Base-by-base conservation (phyloP, 2,113 vertebrate genomes). In the Tauraco erythrolophus region DNA sequence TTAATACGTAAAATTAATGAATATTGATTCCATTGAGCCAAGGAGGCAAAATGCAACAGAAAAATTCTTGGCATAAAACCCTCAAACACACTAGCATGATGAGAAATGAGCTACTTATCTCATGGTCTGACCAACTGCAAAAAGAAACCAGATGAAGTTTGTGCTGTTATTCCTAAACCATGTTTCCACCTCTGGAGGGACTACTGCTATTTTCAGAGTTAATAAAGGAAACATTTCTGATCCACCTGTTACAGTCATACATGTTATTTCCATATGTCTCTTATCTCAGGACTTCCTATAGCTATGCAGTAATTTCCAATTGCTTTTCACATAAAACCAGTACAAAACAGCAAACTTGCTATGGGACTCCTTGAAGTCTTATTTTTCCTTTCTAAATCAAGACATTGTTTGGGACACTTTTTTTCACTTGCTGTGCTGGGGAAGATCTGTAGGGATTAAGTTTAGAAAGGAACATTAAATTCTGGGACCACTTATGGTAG, bases 1-100 rank as follows among this genome's bases (percentile, higher is more conserved):
- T 96, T 91, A 81, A 94, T 71, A 77, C 8, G 25, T 48, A 89
- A 72, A 94, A 60, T 68, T 84, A 64, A 91, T 91, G 68, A 74
- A n/a, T 50, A 80, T 5, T 41, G 3, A 87, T 58, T 86, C 21
- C 33, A 62, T 31, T 56, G 12, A 58, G 21, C 4, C 65, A 91
- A 81, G 53, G 35, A 86, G 5, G 15, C 30, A 71, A 19, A 72
- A 28, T 12, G 9, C 14, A 54, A 41, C 7, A 6, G 64, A 82
- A 95, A 78, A 68, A 41, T 35, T 60, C 69, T 68, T 75, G 35
- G 43, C 48, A 82, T 54, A 77, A 89, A 78, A n/a, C 14, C 30
- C 62, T 88, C 25, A 74, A 69, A 90, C 15, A 4, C 46, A 58
- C 43, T n/a, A 57, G 4, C 11, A 28, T 19, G 16, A 2, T 70